phyloP scores from a whole-genome alignment of 2,797 vertebrate genomes.

The Botia kubotai region DNA sequence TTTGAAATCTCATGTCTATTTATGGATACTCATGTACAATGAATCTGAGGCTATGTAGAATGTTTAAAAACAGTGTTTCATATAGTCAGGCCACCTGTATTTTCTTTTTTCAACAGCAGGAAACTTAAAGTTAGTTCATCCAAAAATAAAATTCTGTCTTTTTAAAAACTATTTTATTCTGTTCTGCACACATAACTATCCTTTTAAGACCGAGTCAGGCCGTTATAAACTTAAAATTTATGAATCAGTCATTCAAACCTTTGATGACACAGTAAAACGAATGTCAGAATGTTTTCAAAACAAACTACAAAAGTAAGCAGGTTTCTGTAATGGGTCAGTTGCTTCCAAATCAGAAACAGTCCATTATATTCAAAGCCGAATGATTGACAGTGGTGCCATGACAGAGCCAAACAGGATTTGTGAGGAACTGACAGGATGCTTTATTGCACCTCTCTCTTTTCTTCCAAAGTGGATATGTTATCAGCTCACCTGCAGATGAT shows the following conservation, averaged over 20 bases:
- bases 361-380: background rate
- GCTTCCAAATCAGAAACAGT: background rate
- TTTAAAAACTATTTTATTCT: background rate
- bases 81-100: too few relatives aligned
- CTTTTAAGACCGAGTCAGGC: background rate
- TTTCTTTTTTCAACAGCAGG: too few relatives aligned
- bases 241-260: background rate
- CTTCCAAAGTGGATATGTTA: conserved; percentile 22
- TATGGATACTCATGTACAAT: too few relatives aligned
- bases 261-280: background rate
- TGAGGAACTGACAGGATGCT: conserved; percentile 19
- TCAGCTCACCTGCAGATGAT: conserved; percentile 37
- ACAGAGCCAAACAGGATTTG: conserved; percentile 3
- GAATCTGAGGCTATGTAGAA: too few relatives aligned
- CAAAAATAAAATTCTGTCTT: background rate
- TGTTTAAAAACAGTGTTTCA: background rate
- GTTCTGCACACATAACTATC: background rate
- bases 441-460: background rate
- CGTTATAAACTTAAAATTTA: background rate
- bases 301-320: background rate
- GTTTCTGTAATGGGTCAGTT: background rate
- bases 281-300: background rate
- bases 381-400: background rate
- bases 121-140: background rate
- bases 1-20: background rate